Evolutionary conservation across 2,797 vertebrate genomes (phyloP), one percentile per base, ranked within the genome.

Genomic region (Galagoides demidoff): DNA sequence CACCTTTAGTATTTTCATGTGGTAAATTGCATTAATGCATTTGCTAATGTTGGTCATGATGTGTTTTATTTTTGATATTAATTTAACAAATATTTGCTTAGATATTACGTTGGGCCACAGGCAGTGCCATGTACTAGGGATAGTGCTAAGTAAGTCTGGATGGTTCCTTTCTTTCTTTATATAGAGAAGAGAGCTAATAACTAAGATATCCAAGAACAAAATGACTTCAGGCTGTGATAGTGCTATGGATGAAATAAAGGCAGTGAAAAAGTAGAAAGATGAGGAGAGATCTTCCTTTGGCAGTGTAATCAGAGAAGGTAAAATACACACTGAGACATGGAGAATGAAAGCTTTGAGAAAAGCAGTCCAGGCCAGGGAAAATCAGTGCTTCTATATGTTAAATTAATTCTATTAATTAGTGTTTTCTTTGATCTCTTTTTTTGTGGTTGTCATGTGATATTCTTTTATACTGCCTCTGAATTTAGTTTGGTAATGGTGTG

Each of bases 21-120:
- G 14, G 20, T 73, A 43, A 74, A 20, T 92, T 87, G 29, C 5
- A 22, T 59, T 87, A 92, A 66, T 63, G 86, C 8, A 57, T 93
- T 95, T 96, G 73, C 17, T 91, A 34, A 27, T 86, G 52, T n/a
- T 88, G 49, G 43, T 92, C n/a, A 61, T 86, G 17, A 61, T 95
- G 73, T 90, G 61, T 85, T 76, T 90, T 73, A 81, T 63, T 92
- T 95, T 94, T 88, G 82, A 39, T 89, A 82, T 64, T 88, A 87
- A 25, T 45, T 95, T 8, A 83, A n/a, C n/a, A 81, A 61, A 39
- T 64, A 45, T 94, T 74, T 95, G 87, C 84, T 94, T 89, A 59
- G 59, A 27, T 96, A 81, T 87, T 90, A 45, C 31, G 64, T 64
- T 92, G 20, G 91, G 22, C 19, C 34, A 86, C 74, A n/a, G 94